Base-by-base conservation (phyloP, 2,888 invertebrate genomes). In the Loripinus fragilis region DNA sequence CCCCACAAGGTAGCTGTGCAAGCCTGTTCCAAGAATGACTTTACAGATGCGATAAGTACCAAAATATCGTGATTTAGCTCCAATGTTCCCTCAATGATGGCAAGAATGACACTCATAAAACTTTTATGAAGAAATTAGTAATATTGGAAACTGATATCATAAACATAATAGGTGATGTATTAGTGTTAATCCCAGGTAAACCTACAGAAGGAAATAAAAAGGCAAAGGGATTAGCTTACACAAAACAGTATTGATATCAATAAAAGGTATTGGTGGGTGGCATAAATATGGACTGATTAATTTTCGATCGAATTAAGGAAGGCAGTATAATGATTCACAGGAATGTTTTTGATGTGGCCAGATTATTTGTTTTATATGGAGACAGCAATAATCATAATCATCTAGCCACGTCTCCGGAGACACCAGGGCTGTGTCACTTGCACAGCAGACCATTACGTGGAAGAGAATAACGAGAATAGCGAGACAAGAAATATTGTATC, bases 111-210 rank as follows among this genome's bases (percentile, higher is more conserved):
- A 60, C 30, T 60, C 60, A 60, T 60, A 60, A 60, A 60, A 60
- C 33, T 60, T 60, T 30, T 60, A 60, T 60, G n/a, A n/a, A 60
- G 33, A 60, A 60, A 60, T 60, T 33, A 33, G 60, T 33, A 60
- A 30, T 60, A 60, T 60, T 20, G 60, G 60, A 60, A 60, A 60
- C 30, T 60, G 60, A 60, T 60, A 5, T 30, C 12, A 55, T 20
- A 10, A 28, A 60, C 20, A 60, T 33, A 60, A 60, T 23, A 33
- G 33, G 3, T 30, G 60, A 60, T 60, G 60, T 33, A 25, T 60
- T 33, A 33, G 17, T 2, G 60, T 33, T 60, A 60, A 60, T 60
- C 60, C 33, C 17, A 20, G 33, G 28, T 33, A 60, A 60, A 33
- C 17, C 33, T 17, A 33, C 30, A 1, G 28, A 60, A 60, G 30